phyloP scores from a whole-genome alignment of 2,888 invertebrate genomes.

The Arenicola marina region DNA sequence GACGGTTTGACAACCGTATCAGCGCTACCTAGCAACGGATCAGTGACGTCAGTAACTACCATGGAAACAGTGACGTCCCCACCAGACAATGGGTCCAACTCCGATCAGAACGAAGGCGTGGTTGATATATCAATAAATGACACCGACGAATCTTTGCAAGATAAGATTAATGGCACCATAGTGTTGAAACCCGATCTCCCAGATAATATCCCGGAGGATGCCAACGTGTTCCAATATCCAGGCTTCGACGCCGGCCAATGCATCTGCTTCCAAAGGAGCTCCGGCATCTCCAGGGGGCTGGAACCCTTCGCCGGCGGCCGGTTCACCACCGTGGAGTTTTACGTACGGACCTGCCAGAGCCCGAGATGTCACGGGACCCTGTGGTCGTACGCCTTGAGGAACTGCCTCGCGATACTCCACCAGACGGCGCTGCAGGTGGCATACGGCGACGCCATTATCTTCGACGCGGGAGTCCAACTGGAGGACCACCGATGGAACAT shows the following conservation, averaged over 20 bases:
- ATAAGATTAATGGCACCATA: too few relatives aligned
- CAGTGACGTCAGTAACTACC: too few relatives aligned
- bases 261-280: constrained; percentile 30
- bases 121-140: too few relatives aligned
- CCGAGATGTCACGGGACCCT: constrained; percentile 29
- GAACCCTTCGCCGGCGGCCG: constrained; percentile 11
- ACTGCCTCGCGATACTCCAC: constrained; percentile 26
- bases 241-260: constrained; percentile 29
- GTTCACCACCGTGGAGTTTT: constrained; percentile 31
- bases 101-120: too few relatives aligned
- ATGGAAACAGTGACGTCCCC: too few relatives aligned
- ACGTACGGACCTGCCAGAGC: constrained; percentile 28
- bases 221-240: too few relatives aligned
- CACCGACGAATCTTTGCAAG: too few relatives aligned
- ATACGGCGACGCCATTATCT: constrained; percentile 4
- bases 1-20: too few relatives aligned
- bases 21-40: too few relatives aligned
- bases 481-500: constrained; percentile 30
- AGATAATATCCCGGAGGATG: too few relatives aligned
- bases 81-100: too few relatives aligned
- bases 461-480: constrained; percentile 21
- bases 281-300: constrained; percentile 19
- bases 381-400: constrained; percentile 27
- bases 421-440: constrained; percentile 9
- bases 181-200: too few relatives aligned